phyloP scores from a whole-genome alignment of 2,113 vertebrate species.

The Gopherus flavomarginatus region DNA sequence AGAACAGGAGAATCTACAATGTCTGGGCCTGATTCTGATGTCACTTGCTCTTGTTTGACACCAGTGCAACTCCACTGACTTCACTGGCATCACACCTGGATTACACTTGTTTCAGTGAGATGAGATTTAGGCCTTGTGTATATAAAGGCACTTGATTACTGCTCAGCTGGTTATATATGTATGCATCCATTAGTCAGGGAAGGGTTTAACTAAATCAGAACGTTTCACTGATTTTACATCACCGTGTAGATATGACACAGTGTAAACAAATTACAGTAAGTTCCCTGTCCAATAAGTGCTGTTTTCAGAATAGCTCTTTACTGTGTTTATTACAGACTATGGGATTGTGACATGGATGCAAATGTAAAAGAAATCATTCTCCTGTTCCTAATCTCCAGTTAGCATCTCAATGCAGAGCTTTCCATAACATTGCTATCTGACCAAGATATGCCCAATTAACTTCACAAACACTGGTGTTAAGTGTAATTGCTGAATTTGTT shows the following conservation, averaged over 20 bases:
- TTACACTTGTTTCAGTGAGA: neutral
- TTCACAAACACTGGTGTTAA: neutral
- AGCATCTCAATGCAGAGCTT: neutral
- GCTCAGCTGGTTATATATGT: neutral
- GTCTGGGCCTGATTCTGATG: fast-evolving
- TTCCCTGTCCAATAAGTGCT: fast-evolving
- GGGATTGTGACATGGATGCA: neutral
- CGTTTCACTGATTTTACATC: neutral
- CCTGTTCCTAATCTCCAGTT: neutral
- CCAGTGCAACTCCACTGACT: neutral
- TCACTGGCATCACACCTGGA: neutral
- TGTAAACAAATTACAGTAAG: neutral
- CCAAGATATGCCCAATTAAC: neutral
- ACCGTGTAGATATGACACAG: neutral
- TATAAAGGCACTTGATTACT: neutral
- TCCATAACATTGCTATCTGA: neutral
- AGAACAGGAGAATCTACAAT: neutral
- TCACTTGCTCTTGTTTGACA: neutral
- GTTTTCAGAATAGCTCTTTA: neutral
- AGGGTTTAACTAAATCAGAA: neutral
- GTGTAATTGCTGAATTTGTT: neutral
- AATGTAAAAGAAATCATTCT: neutral
- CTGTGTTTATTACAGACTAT: neutral
- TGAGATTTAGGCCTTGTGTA: neutral
- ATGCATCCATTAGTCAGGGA: neutral